phyloP scores from a whole-genome alignment of 2,888 invertebrate species.

The Cylindroiulus punctatus region DNA sequence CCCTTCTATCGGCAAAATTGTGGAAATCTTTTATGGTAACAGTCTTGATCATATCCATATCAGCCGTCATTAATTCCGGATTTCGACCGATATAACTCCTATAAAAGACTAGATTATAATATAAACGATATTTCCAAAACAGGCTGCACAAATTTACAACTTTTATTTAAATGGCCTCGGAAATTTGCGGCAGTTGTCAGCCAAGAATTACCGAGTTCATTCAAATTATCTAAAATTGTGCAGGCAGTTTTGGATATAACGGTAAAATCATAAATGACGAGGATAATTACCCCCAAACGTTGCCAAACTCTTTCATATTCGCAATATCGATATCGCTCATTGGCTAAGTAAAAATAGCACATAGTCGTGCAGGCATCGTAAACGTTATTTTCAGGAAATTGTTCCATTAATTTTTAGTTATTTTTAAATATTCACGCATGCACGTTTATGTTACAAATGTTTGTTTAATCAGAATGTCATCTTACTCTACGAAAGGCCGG shows the following conservation, averaged over 20 bases:
- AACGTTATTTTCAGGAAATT: no score
- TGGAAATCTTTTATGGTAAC: slow-evolving; percentile 51
- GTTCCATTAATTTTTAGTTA: no score
- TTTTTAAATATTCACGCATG: not conserved
- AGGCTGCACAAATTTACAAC: no score
- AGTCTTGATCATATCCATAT: slow-evolving; percentile 47
- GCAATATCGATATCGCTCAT: not conserved
- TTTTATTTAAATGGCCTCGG: no score
- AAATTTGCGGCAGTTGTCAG: no score
- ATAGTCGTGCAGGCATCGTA: no score
- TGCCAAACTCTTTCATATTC: not conserved
- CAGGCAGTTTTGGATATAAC: no score
- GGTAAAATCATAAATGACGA: not conserved
- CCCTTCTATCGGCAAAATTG: slow-evolving; percentile 52
- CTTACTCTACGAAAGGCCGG: not conserved
- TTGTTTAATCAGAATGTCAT: no score
- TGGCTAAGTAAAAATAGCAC: not conserved
- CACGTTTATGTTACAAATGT: not conserved
- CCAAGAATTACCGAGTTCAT: no score
- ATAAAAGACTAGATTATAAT: no score
- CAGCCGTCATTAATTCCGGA: slow-evolving; percentile 35
- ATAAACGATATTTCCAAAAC: no score
- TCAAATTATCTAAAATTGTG: no score
- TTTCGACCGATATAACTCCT: not conserved
- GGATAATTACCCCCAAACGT: not conserved